A percentile compares a stretch with the other conserved stretches of the same genome.
phyloP scores from a whole-genome alignment of 1,140 invertebrate genomes.

The Leptoteleia sp. region DNA sequence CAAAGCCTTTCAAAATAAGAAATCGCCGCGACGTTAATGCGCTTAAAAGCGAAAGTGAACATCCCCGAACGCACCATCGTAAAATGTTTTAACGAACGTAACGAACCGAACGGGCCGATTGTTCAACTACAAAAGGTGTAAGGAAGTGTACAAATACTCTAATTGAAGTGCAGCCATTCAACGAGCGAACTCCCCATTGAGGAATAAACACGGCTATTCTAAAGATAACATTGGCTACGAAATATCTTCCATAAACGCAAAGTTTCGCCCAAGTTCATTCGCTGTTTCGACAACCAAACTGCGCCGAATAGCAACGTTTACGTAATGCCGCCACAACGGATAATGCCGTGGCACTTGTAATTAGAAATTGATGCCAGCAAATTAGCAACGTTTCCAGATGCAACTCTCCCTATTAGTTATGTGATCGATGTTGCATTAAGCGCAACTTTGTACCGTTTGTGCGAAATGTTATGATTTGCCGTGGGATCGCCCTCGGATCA shows the following conservation, averaged over 20 bases:
- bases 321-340: conserved; percentile 17
- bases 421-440: neutral
- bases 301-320: conserved; percentile 16
- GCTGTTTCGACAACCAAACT: conserved; percentile 31
- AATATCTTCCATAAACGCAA: conserved; percentile 41
- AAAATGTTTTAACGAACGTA: no score
- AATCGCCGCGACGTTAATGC: no score
- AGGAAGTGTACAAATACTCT: conserved; percentile 18
- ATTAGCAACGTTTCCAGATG: conserved; percentile 16
- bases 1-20: no score
- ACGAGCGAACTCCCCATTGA: conserved; percentile 15
- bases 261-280: conserved; percentile 39
- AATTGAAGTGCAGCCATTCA: conserved; percentile 10
- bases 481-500: no score
- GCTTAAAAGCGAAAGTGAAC: no score
- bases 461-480: no score
- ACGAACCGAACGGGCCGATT: neutral
- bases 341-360: conserved; percentile 13
- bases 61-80: no score
- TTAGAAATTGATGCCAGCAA: conserved; percentile 31
- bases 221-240: conserved; percentile 20
- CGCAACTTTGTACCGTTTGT: no score
- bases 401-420: conserved; percentile 8
- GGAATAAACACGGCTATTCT: conserved; percentile 18
- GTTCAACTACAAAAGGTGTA: conserved; percentile 12